phyloP scores from a whole-genome alignment of 2,888 invertebrate species.

The Caradrina clavipalpis region DNA sequence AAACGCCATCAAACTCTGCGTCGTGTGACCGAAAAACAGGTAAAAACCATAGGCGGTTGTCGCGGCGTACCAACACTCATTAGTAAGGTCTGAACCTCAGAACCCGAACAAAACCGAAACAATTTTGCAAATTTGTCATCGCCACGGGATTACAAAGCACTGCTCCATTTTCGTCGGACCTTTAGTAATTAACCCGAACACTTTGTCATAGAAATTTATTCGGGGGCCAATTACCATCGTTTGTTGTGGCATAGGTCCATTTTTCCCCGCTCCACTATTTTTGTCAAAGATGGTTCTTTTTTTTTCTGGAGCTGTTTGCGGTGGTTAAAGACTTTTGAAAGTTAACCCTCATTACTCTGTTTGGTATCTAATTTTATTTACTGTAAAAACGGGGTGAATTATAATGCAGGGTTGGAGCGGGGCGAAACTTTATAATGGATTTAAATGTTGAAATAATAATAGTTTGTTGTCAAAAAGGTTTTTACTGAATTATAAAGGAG shows the following conservation, averaged over 20 bases:
- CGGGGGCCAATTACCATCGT: constrained; percentile 57
- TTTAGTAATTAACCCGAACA: constrained; percentile 65
- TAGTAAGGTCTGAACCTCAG: constrained; percentile 61
- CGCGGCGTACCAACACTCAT: constrained; percentile 59
- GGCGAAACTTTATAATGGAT: too few relatives aligned
- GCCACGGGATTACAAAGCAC: constrained; percentile 67
- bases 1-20: constrained; percentile 47
- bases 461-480: too few relatives aligned
- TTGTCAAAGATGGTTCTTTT: constrained; percentile 13
- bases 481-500: too few relatives aligned
- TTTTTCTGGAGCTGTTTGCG: background rate
- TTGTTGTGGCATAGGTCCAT: constrained; percentile 51
- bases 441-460: too few relatives aligned
- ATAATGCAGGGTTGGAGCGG: too few relatives aligned
- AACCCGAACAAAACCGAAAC: constrained; percentile 67
- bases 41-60: constrained; percentile 58
- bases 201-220: constrained; percentile 65
- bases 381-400: too few relatives aligned
- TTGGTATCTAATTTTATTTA: background rate
- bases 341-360: background rate
- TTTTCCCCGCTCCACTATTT: constrained; percentile 46
- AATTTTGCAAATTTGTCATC: constrained; percentile 71
- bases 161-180: constrained; percentile 64
- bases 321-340: background rate
- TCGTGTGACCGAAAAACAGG: constrained; percentile 56